Evolutionary conservation across 2,888 invertebrate species (phyloP), one percentile per base, ranked within the genome.

Genomic region (Mythimna pallens): DNA sequence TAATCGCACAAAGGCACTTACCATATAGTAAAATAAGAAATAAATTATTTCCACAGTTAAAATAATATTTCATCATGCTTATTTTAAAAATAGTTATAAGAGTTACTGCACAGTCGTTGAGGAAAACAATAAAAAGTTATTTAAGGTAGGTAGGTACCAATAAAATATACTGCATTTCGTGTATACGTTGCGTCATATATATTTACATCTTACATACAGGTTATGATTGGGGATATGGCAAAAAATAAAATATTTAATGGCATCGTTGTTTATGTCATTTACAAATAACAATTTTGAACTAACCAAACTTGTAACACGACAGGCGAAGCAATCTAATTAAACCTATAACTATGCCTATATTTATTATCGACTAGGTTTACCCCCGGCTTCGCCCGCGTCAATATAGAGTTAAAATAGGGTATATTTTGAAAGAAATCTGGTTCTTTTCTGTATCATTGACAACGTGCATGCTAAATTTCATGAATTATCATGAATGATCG

Each of bases 21-120:
- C 85, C 85, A 76, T 70, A 81, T 66, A 82, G 43, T 77, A 85
- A 66, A 70, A 83, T 47, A 69, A 70, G 12, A 59, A 76, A 30
- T 74, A 25, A 79, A 40, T 52, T 72, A 8, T 70, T 70, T 63
- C 20, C 30, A 47, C 54, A 20, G 43, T 59, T n/a, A 58, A 50
- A 74, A 69, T 43, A 61, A 79, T 65, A 68, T 65, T 34, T 55
- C 40, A 55, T 25, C 80, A 83, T 83, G 22, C 17, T 82, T 67
- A 65, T 67, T 68, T 65, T 58, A 47, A 52, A 70, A 30, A 62
- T 68, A 68, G 55, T 43, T 65, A 50, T 43, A 67, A 12, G 22
- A 54, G 50, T 74, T 43, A 55, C 59, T 66, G 50, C 61, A 61
- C 66, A 74, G 36, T 68, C 36, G 67, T 74, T 68, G 63, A 30